Conservation (phyloP, 2,113 vertebrate species). For the Amphiprion percula region DNA sequence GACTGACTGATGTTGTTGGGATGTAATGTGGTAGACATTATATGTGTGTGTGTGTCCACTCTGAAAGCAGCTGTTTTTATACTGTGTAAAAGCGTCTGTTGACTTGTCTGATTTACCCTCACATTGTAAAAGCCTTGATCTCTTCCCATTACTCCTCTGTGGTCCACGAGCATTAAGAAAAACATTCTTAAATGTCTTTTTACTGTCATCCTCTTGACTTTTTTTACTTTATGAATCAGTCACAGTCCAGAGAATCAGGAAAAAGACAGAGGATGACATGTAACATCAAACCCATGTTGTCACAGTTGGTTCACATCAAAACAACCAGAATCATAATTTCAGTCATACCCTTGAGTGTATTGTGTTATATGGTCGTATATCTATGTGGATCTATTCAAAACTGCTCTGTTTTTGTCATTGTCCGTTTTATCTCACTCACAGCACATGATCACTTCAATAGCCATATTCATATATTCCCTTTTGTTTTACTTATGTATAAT, state of each 20-base stretch:
- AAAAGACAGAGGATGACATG: neutral
- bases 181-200: constrained; percentile 29
- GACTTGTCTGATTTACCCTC: constrained; percentile 48
- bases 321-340: neutral
- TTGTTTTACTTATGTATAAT: too few relatives aligned
- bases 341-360: too few relatives aligned
- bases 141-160: constrained; percentile 19
- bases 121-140: constrained; percentile 32
- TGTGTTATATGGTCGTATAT: neutral
- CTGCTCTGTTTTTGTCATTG: neutral
- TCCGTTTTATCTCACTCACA: too few relatives aligned
- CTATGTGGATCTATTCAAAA: neutral
- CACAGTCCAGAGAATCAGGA: neutral
- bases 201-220: neutral
- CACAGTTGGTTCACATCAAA: neutral
- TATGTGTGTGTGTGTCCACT: constrained; percentile 5
- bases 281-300: neutral
- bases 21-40: neutral
- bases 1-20: constrained; percentile 47
- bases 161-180: constrained; percentile 17
- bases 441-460: too few relatives aligned
- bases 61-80: constrained; percentile 26
- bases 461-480: too few relatives aligned
- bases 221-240: neutral
- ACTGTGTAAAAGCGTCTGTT: constrained; percentile 3